Percentiles rank a stretch among this genome's conserved stretches.
Conservation (phyloP, 1,140 invertebrate genomes). For the Eubasilissa regina region DNA sequence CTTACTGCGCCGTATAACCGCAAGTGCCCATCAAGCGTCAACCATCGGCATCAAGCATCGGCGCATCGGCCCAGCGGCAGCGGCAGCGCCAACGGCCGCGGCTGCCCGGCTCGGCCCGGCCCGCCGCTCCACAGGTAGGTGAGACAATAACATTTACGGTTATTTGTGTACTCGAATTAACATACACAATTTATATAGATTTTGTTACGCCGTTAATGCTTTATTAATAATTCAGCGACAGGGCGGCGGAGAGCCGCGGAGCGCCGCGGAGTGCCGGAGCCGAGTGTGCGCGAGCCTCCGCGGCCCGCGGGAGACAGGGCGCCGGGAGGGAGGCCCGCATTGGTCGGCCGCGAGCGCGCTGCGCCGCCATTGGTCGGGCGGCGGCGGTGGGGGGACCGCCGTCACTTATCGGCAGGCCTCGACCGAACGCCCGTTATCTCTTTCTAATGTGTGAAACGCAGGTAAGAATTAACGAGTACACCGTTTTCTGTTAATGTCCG, state of each 20-base stretch:
- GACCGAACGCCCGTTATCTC: constrained; percentile 72
- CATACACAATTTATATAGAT: constrained; percentile 2
- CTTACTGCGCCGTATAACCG: constrained; percentile 52
- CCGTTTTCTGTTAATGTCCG: constrained; percentile 46
- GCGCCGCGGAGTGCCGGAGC: neutral
- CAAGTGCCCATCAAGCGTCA: constrained; percentile 55
- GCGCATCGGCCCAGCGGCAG: constrained; percentile 45
- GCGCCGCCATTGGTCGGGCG: constrained; percentile 49
- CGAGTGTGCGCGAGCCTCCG: constrained; percentile 8
- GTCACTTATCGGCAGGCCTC: constrained; percentile 69
- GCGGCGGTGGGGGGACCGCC: constrained; percentile 62
- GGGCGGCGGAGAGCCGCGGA: neutral
- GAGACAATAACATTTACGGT: constrained; percentile 18
- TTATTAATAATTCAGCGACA: constrained; percentile 32
- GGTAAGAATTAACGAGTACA: constrained; percentile 71
- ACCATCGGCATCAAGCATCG: too few species aligned
- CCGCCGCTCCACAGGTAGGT: constrained; percentile 23
- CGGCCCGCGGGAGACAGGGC: neutral
- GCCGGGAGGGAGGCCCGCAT: constrained; percentile 64
- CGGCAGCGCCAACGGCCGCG: constrained; percentile 6
- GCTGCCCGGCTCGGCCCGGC: constrained; percentile 9
- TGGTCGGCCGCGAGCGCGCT: constrained; percentile 67
- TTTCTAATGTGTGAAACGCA: constrained; percentile 70
- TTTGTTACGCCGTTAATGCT: constrained; percentile 27
- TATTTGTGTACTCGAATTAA: constrained; percentile 6